Evolutionary conservation across 2,797 vertebrate genomes (phyloP).

Genomic region (Falco columbarius): DNA sequence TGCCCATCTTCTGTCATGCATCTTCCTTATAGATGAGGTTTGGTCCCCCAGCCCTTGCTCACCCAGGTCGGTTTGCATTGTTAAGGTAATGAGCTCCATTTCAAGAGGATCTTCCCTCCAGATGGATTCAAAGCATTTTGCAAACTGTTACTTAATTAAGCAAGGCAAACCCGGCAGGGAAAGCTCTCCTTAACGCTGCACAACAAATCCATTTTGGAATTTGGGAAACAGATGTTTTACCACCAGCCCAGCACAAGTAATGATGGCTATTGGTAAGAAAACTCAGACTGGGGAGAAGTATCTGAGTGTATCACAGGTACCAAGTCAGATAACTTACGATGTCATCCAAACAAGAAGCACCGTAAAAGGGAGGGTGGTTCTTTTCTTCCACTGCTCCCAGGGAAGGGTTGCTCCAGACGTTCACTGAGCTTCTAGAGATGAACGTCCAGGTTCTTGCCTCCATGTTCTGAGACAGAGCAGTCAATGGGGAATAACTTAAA

Average conservation of each 20-base stretch:
- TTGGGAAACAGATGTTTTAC: conserved; percentile 13
- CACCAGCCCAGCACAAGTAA: background rate
- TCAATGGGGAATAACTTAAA: background rate
- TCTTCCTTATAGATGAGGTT: background rate
- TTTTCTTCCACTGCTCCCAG: background rate
- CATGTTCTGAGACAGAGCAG: background rate
- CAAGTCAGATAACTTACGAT: background rate
- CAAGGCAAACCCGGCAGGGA: background rate
- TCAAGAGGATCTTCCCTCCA: background rate
- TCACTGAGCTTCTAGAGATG: background rate
- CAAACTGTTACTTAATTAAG: conserved; percentile 39
- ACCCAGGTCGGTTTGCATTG: background rate
- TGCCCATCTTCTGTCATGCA: background rate
- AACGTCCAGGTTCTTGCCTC: background rate
- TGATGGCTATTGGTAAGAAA: background rate
- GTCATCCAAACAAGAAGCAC: background rate
- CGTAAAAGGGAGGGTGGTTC: background rate
- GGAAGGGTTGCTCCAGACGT: background rate
- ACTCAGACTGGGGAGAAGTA: background rate
- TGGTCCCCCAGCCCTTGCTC: background rate
- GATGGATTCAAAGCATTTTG: conserved; percentile 3
- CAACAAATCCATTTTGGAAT: background rate
- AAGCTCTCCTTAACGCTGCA: background rate
- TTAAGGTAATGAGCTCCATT: background rate
- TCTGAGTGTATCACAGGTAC: background rate